Percentiles rank a stretch among this genome's conserved stretches.
These are phyloP conservation scores for Acestrorhynchus altus DNA, from an alignment of 2,797 vertebrate genomes.

Conservation along the genomic window DNA sequence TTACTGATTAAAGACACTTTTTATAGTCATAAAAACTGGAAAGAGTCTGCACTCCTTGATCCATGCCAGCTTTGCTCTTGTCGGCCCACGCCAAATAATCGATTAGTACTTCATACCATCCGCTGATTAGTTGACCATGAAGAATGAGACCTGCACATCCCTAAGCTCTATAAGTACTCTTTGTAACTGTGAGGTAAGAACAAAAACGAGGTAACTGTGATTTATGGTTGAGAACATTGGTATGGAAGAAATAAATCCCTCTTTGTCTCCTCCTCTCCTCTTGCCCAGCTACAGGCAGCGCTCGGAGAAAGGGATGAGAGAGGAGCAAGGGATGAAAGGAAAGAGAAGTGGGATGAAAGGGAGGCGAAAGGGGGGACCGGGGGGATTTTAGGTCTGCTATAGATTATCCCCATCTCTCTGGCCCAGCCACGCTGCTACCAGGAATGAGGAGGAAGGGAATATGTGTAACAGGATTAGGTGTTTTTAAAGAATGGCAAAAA, in stretches of 20 bases:
- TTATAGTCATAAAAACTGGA: not conserved
- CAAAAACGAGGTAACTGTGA: slow-evolving; percentile 21
- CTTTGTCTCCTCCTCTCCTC: slow-evolving; percentile 24
- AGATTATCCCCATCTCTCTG: slow-evolving; percentile 39
- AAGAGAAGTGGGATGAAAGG: slow-evolving; percentile 28
- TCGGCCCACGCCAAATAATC: slow-evolving; percentile 26
- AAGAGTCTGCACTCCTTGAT: not conserved
- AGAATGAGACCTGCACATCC: slow-evolving; percentile 42
- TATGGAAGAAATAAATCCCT: slow-evolving; percentile 52
- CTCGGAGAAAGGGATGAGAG: slow-evolving; percentile 32
- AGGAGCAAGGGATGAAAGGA: slow-evolving; percentile 35
- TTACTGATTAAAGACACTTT: slow-evolving; percentile 8
- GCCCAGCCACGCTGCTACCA: not conserved
- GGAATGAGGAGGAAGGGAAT: slow-evolving; percentile 18
- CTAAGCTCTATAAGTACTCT: slow-evolving; percentile 21
- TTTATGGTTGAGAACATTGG: slow-evolving; percentile 48
- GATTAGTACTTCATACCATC: slow-evolving; percentile 51
- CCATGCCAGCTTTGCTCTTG: slow-evolving; percentile 18
- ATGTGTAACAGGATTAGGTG: slow-evolving; percentile 30
- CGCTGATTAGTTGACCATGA: slow-evolving; percentile 41
- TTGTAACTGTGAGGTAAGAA: slow-evolving; percentile 9
- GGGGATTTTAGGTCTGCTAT: slow-evolving; percentile 38
- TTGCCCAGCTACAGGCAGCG: slow-evolving; percentile 23
- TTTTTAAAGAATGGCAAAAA: slow-evolving; percentile 14
- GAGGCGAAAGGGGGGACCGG: slow-evolving; percentile 4